Conservation (phyloP, 2,113 vertebrate species). For the Balaeniceps rex region DNA sequence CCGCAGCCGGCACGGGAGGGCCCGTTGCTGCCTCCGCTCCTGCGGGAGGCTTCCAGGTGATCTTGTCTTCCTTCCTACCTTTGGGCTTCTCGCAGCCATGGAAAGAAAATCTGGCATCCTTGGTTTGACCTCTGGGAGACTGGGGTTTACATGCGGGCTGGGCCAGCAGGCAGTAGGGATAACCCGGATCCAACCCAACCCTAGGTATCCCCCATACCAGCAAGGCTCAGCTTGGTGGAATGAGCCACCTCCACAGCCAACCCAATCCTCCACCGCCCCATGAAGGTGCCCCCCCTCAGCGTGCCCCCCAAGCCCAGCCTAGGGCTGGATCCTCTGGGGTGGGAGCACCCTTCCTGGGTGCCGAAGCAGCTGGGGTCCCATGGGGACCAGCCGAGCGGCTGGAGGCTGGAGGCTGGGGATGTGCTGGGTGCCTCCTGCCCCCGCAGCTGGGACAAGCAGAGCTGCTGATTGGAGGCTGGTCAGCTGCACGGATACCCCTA, state of each 20-base stretch:
- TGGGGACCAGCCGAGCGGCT: rapidly evolving
- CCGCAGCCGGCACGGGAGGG: background rate
- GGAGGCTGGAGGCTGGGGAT: background rate
- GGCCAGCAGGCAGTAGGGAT: background rate
- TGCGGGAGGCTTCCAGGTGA: rapidly evolving
- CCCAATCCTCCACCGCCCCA: background rate
- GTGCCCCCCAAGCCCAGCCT: too few species aligned
- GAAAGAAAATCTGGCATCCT: background rate
- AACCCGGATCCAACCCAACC: background rate
- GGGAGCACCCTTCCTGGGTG: background rate
- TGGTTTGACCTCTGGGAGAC: background rate
- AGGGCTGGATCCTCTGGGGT: background rate
- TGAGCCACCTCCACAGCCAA: background rate
- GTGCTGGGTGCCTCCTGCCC: background rate
- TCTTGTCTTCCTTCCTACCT: background rate
- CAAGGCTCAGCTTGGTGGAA: background rate
- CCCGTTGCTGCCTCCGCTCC: rapidly evolving
- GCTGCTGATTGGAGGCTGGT: background rate
- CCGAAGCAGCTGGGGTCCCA: rapidly evolving
- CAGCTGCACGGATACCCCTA: background rate
- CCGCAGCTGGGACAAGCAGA: background rate
- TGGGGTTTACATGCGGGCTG: background rate
- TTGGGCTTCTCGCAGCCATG: background rate
- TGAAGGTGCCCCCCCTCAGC: background rate
- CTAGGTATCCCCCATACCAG: rapidly evolving